Evolutionary conservation across 2,888 invertebrate species (phyloP).

Genomic region (Synergus laeviventris): DNA sequence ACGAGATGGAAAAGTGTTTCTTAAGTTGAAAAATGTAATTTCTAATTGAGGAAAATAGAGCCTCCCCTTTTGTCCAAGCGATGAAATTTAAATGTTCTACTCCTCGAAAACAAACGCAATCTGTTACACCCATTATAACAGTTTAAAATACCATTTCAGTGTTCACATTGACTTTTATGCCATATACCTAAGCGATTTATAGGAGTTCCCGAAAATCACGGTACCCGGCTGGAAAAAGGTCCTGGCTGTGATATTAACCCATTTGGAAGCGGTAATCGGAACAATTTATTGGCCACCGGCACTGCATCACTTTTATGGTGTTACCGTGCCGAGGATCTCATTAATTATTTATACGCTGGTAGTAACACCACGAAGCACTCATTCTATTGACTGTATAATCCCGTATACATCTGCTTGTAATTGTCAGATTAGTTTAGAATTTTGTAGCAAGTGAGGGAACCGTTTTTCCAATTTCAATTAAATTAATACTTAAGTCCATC

Average conservation of each 20-base stretch:
- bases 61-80: neutral
- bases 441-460: neutral
- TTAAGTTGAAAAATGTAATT: neutral
- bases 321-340: conserved; percentile 42
- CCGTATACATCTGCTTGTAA: conserved; percentile 37
- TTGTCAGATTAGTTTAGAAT: conserved; percentile 37
- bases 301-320: conserved; percentile 59
- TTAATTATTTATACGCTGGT: conserved; percentile 55
- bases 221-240: conserved; percentile 48
- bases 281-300: conserved; percentile 58
- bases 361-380: conserved; percentile 42
- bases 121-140: conserved; percentile 56
- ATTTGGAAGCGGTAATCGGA: conserved; percentile 59
- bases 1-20: neutral
- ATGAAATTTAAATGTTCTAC: conserved; percentile 23
- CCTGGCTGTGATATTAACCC: conserved; percentile 57
- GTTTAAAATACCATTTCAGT: conserved; percentile 57
- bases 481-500: conserved; percentile 14
- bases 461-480: conserved; percentile 36
- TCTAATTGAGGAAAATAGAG: neutral
- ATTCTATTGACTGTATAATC: conserved; percentile 32
- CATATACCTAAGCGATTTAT: conserved; percentile 55
- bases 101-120: conserved; percentile 31
- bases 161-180: conserved; percentile 56
- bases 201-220: conserved; percentile 48